Conservation (phyloP, 2,888 invertebrate genomes). For the Sphaerolaimus hirsutus region DNA sequence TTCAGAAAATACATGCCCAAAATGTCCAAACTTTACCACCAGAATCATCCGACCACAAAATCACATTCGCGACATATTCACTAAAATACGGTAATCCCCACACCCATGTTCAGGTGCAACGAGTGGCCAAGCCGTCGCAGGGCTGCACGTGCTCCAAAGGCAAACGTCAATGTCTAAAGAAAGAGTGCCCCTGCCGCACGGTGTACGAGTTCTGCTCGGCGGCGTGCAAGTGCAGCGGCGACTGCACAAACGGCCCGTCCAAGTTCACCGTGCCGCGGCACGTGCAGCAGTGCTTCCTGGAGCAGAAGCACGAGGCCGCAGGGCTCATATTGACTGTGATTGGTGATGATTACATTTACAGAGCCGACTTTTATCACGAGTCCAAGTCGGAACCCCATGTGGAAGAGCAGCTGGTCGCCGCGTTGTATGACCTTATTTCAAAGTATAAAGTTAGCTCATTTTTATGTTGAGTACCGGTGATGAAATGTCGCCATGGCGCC, state of each 20-base stretch:
- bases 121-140: constrained; percentile 15
- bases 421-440: constrained; percentile 23
- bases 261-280: constrained; percentile 24
- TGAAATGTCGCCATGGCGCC: too few relatives aligned
- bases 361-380: constrained; percentile 24
- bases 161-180: constrained; percentile 24
- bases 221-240: constrained; percentile 22
- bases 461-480: too few relatives aligned
- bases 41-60: neutral
- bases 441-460: constrained; percentile 23
- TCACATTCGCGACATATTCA: neutral
- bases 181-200: constrained; percentile 22
- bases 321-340: constrained; percentile 23
- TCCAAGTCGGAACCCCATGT: constrained; percentile 23
- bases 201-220: constrained; percentile 2
- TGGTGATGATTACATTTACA: constrained; percentile 23
- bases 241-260: constrained; percentile 23
- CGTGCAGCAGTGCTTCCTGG: constrained; percentile 23
- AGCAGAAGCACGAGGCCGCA: constrained; percentile 23
- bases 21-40: too few relatives aligned
- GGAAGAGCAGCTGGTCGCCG: constrained; percentile 23
- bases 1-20: too few relatives aligned
- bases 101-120: neutral
- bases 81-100: neutral
- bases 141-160: constrained; percentile 20